Percentiles rank a stretch among this genome's conserved stretches.
These are phyloP conservation scores for Brachystomella parvula DNA, from an alignment of 1,140 invertebrate genomes.

Conservation along the genomic window DNA sequence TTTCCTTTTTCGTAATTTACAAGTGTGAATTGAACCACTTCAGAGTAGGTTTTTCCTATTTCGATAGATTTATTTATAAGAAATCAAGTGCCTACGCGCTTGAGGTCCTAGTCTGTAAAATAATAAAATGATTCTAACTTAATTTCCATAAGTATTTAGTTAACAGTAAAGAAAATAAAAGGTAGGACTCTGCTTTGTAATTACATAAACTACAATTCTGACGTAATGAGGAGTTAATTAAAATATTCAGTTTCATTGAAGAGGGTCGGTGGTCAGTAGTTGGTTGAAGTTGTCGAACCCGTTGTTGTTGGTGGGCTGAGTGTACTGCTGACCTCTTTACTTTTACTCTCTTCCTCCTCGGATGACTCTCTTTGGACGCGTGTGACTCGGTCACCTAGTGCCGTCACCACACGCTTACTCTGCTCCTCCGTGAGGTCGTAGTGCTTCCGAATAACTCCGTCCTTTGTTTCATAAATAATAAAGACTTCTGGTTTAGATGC, in stretches of 20 bases:
- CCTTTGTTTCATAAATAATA: constrained; percentile 26
- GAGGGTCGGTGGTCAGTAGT: not conserved
- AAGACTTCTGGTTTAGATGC: constrained; percentile 30
- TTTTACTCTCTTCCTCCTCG: not conserved
- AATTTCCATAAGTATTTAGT: too few species aligned
- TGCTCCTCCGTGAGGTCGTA: not conserved
- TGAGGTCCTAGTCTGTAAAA: too few species aligned
- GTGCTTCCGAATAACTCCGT: constrained; percentile 16
- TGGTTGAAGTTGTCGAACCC: not conserved
- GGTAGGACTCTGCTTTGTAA: not conserved
- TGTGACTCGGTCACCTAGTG: not conserved
- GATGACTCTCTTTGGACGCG: not conserved
- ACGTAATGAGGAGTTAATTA: not conserved
- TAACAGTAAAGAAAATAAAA: too few species aligned
- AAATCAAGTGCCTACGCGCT: too few species aligned
- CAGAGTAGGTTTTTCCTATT: too few species aligned
- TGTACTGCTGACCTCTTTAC: not conserved
- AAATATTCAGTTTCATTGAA: not conserved
- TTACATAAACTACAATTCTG: not conserved
- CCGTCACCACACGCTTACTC: not conserved
- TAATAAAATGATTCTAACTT: too few species aligned
- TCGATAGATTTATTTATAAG: too few species aligned
- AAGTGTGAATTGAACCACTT: too few species aligned
- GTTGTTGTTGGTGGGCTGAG: not conserved
- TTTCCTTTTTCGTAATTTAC: too few species aligned